A percentile compares a stretch with the other conserved stretches of the same genome.
These are phyloP conservation scores for Tricholaema leucomelas DNA, from an alignment of 2,113 vertebrate genomes.

Conservation along the genomic window DNA sequence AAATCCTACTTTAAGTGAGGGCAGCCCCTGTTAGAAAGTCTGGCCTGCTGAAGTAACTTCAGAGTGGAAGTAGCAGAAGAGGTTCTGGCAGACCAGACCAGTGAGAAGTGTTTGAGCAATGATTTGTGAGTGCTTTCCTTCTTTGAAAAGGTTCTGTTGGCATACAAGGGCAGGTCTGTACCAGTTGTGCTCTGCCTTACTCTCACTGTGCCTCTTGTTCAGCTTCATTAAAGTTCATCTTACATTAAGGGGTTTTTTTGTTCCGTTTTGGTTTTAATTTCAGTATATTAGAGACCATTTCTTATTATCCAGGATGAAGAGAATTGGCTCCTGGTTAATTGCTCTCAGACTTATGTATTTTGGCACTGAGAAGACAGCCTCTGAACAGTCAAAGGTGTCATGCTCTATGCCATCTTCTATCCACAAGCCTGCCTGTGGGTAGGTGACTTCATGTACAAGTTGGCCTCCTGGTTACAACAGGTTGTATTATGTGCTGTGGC, in stretches of 20 bases:
- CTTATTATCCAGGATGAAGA: background rate
- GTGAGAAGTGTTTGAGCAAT: background rate
- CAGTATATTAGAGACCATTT: background rate
- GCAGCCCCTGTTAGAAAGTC: background rate
- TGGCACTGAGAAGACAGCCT: background rate
- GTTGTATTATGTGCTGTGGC: background rate
- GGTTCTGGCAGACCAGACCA: background rate
- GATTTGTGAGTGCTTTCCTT: background rate
- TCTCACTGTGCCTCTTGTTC: background rate
- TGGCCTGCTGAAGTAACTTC: background rate
- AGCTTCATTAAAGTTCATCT: background rate
- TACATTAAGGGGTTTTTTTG: background rate
- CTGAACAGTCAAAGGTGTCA: background rate
- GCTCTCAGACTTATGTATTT: background rate
- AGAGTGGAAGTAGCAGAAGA: background rate
- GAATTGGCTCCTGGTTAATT: background rate
- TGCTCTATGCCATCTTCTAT: background rate
- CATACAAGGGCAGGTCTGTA: background rate
- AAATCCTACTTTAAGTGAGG: background rate
- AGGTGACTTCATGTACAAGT: background rate
- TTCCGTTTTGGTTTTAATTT: background rate
- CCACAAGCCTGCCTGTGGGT: background rate
- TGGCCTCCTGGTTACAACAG: background rate
- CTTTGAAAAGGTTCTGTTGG: background rate
- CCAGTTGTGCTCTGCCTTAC: background rate